Percentiles rank a stretch among this genome's conserved stretches.
These are phyloP conservation scores for Rhabditophanes sp. DNA, from an alignment of 2,888 invertebrate genomes.

Conservation along the genomic window DNA sequence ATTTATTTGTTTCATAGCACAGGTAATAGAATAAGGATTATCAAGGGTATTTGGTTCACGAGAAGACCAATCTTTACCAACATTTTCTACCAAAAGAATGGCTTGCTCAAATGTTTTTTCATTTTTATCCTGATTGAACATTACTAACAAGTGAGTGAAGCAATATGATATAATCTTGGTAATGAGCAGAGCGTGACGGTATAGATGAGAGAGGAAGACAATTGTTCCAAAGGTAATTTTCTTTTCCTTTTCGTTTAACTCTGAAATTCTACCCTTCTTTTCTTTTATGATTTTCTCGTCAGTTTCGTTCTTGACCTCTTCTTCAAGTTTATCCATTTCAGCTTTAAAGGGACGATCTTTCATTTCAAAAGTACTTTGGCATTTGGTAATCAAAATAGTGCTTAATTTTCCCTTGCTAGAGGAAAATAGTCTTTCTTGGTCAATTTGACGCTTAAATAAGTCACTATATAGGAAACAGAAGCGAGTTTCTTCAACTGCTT, in stretches of 20 bases:
- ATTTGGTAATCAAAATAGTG: slow-evolving; percentile 9
- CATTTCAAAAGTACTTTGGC: slow-evolving; percentile 15
- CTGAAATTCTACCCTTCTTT: slow-evolving; percentile 8
- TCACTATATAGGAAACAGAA: slow-evolving; percentile 21
- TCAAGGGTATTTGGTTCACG: too few relatives aligned
- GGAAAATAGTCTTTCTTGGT: slow-evolving; percentile 2
- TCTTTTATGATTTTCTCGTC: slow-evolving; percentile 2
- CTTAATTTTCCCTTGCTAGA: slow-evolving; percentile 6
- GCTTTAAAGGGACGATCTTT: too few relatives aligned
- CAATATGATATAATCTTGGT: too few relatives aligned
- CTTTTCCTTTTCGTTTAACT: slow-evolving; percentile 10
- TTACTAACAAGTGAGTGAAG: too few relatives aligned
- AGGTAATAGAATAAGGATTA: slow-evolving; percentile 11
- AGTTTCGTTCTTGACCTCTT: slow-evolving; percentile 7
- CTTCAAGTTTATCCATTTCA: slow-evolving; percentile 7
- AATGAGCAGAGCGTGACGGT: too few relatives aligned
- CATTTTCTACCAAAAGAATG: too few relatives aligned
- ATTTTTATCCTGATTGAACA: too few relatives aligned
- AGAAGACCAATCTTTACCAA: too few relatives aligned
- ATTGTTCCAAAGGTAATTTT: too few relatives aligned
- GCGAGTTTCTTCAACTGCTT: slow-evolving; percentile 24
- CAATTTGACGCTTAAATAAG: slow-evolving; percentile 14
- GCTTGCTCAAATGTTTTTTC: too few relatives aligned
- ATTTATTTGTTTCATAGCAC: too few relatives aligned
- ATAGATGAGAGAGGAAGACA: too few relatives aligned